Conservation (phyloP, 2,888 invertebrate genomes). For the Bibio marci region DNA sequence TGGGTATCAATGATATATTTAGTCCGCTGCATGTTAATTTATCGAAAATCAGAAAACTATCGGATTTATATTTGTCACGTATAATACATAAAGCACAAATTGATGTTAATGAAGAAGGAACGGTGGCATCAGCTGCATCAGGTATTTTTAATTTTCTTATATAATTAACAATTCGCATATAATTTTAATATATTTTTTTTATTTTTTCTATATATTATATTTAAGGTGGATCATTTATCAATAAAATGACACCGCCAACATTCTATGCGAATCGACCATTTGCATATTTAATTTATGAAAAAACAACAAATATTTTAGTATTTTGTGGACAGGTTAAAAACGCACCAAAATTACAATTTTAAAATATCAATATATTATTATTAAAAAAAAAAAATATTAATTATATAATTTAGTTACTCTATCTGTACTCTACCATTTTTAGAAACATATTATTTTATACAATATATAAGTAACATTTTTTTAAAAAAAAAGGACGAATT, state of each 20-base stretch:
- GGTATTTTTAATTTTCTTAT: constrained; percentile 16
- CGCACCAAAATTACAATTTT: constrained; percentile 13
- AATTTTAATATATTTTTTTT: no score
- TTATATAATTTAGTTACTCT: no score
- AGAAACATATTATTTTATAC: no score
- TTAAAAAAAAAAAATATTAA: no score
- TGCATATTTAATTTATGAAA: constrained; percentile 49
- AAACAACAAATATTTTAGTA: constrained; percentile 39
- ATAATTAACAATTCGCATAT: no score
- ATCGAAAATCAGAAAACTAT: constrained; percentile 34
- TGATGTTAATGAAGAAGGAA: constrained; percentile 59
- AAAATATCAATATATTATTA: no score
- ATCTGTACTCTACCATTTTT: no score
- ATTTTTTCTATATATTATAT: neutral
- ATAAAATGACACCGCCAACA: constrained; percentile 34
- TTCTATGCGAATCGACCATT: constrained; percentile 49
- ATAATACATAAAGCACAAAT: constrained; percentile 56
- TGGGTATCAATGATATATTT: constrained; percentile 53
- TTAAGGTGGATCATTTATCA: constrained; percentile 16
- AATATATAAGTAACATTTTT: no score
- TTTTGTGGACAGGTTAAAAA: constrained; percentile 38
- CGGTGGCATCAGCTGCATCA: constrained; percentile 46
- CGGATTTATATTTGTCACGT: constrained; percentile 36
- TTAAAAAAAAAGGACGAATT: no score
- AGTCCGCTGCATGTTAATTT: constrained; percentile 37